Base-by-base conservation (phyloP, 2,797 vertebrate genomes). In the Manis pentadactyla region DNA sequence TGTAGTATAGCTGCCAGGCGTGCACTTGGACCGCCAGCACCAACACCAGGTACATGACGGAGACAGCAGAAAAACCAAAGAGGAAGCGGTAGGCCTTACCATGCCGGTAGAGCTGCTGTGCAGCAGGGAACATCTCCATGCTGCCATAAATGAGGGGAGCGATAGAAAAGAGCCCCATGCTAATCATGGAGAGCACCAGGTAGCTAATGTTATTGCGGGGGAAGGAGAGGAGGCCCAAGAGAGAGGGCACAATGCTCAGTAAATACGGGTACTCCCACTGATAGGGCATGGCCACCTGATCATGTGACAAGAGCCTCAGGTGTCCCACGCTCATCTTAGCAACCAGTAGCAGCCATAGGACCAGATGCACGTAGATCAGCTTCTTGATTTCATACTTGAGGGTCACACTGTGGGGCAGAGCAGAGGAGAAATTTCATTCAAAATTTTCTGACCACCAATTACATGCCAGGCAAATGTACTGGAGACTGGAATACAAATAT, bases 111-210 rank as follows among this genome's bases (percentile, higher is more conserved):
- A 99, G 99, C 98, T 99, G 99, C 98, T 99, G 99, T 0, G 99
- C 99, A 87, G 99, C 99, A 0, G 99, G 99, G 96, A 99, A 99
- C 99, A 99, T 99, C 98, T 99, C 99, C 99, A 99, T 99, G 89
- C 98, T 98, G 29, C 99, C 99, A 0, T 99, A 99, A 97, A 99
- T 99, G 49, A 99, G 99, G 0, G 99, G 99, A 0, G 99, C 99
- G 13, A 99, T 97, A 0, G 99, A 99, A 96, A 99, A 99, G 21
- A 99, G 99, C 5, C 99, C 99, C 0, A 99, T 98, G 90, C 99
- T 99, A 98, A 99, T 99, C 99, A 99, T 99, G 97, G 99, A 99
- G 93, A 99, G 98, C 25, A 99, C 99, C 98, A 99, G 97, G 98
- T 99, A 99, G 98, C 99, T 99, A 98, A 99, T 99, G 98, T 99